Evolutionary conservation across 2,797 vertebrate species (phyloP), one percentile per base, ranked within the genome.

Genomic region (Synanceia verrucosa): DNA sequence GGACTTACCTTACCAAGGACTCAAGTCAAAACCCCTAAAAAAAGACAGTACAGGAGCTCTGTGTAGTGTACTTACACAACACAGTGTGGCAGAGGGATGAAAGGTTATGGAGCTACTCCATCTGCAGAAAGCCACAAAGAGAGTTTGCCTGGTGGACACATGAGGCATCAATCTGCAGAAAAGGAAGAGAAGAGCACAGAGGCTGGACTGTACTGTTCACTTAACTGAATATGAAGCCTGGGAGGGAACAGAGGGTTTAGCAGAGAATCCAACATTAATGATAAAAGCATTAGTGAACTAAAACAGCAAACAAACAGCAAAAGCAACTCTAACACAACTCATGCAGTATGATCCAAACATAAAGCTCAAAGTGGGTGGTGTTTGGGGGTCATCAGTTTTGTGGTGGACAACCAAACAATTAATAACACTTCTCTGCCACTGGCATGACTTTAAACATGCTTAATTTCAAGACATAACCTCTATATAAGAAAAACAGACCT

Each of bases 71-170:
- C 61, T 58, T 53, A 63, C 59, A 78, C 51, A 79, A 81, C 48
- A 52, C 70, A 70, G 41, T 10, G 56, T 39, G 51, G 26, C 69
- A 41, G 57, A 48, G 9, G 4, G 13, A 64, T 26, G 66, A 86
- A 82, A 86, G 76, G 70, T 79, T 81, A 78, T 48, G 14, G 31
- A 63, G 58, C 78, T 65, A 70, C 71, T 83, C 43, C 72, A 79
- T 85, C 82, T 79, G 70, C 34, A 81, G 59, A 36, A 64, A 26
- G 39, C 29, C 53, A 81, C 65, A 72, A 76, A 73, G 70, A 78
- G 41, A 57, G 64, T 85, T 82, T 77, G 73, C 53, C 62, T 37
- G 71, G 41, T 33, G 46, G 69, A 80, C 78, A 82, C 63, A 44
- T 41, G 19, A 18, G 66, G 12, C 48, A 50, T 59, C 37, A 66